Evolutionary conservation across 2,113 vertebrate species (phyloP).

Genomic region (Triplophysa siluroides): DNA sequence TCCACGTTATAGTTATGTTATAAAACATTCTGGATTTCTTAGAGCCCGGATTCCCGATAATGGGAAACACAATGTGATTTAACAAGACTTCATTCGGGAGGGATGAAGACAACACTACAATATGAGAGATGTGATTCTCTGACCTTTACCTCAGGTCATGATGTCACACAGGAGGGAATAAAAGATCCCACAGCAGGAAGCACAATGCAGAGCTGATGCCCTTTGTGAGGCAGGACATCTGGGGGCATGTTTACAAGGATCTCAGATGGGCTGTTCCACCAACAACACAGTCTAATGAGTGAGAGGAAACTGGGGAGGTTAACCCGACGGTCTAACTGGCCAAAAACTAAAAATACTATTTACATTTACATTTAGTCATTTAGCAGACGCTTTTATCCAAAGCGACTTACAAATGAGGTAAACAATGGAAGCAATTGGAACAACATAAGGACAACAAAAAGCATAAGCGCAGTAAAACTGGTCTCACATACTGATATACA

Average conservation of each 20-base stretch:
- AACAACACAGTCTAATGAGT: not conserved
- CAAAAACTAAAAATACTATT: too few species aligned
- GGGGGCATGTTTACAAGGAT: constrained; percentile 41
- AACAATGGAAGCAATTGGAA: too few species aligned
- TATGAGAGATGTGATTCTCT: constrained; percentile 27
- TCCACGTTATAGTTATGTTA: constrained; percentile 21
- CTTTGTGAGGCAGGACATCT: constrained; percentile 13
- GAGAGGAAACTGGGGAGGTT: not conserved
- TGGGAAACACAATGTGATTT: constrained; percentile 36
- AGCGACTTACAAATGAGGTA: too few species aligned
- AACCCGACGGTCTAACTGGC: not conserved
- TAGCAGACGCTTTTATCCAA: too few species aligned
- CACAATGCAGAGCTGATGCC: constrained; percentile 10
- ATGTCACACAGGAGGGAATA: constrained; percentile 11
- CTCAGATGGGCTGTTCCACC: constrained; percentile 1
- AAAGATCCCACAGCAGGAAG: not conserved
- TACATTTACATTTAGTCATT: too few species aligned
- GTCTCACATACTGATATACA: too few species aligned
- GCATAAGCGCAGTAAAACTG: too few species aligned
- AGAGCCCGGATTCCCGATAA: constrained; percentile 23
- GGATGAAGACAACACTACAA: too few species aligned
- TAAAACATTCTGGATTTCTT: constrained; percentile 41
- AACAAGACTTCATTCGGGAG: constrained; percentile 2
- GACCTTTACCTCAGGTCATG: constrained; percentile 26
- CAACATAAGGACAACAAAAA: too few species aligned